Conservation (phyloP, 2,113 vertebrate genomes). For the Neoarius graeffei region DNA sequence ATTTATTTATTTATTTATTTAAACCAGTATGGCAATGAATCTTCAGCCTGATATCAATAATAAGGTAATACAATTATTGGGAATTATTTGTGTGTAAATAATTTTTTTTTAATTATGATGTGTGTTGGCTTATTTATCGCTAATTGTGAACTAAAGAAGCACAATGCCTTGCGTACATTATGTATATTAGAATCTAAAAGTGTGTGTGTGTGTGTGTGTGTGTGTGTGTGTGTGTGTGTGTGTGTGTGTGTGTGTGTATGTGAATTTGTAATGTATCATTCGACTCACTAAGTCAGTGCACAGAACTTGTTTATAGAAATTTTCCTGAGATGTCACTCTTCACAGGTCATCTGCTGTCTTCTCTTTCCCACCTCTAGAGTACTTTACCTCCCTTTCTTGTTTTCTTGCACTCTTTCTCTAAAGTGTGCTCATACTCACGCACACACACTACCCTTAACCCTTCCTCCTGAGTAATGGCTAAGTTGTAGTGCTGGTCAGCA, state of each 20-base stretch:
- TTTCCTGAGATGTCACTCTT: neutral
- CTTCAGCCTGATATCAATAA: neutral
- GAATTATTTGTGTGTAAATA: neutral
- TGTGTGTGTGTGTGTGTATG: too few species aligned
- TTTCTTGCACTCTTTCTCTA: constrained; percentile 1
- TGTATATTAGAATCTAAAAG: too few species aligned
- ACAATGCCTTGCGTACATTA: neutral
- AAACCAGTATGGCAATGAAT: neutral
- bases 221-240: too few species aligned
- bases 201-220: too few species aligned
- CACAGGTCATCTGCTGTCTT: constrained; percentile 2
- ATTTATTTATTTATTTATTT: neutral
- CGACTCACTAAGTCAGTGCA: neutral
- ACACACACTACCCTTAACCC: constrained; percentile 48
- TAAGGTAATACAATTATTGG: neutral
- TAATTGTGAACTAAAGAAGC: neutral
- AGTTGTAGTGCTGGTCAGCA: constrained; percentile 72
- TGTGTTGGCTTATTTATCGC: neutral
- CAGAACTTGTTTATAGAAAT: neutral
- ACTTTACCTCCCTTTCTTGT: neutral
- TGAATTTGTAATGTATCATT: neutral
- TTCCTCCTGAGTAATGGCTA: constrained; percentile 67
- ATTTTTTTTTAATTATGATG: neutral
- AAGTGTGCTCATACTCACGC: neutral
- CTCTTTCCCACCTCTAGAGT: neutral